A percentile compares a stretch with the other conserved stretches of the same genome.
Evolutionary conservation across 2,888 invertebrate species (phyloP).

Genomic region (Thera obeliscata): DNA sequence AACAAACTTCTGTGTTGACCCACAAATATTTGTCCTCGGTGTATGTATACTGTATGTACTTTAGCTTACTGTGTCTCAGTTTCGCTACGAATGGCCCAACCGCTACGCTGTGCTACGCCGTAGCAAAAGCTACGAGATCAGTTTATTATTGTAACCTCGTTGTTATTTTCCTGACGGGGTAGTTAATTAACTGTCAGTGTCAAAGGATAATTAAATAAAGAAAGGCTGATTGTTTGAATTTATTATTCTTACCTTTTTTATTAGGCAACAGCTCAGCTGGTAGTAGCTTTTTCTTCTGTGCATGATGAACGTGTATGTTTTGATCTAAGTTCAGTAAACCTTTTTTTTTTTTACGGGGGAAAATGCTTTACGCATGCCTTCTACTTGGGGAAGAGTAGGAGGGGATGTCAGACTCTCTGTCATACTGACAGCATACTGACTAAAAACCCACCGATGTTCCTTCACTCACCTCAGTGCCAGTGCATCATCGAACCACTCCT

Average conservation of each 20-base stretch:
- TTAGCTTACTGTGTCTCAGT: conserved; percentile 27
- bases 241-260: not conserved
- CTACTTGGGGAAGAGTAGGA: no score
- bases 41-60: not conserved
- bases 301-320: no score
- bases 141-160: conserved; percentile 33
- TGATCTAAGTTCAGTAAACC: no score
- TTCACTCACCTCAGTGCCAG: no score
- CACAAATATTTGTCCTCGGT: no score
- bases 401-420: no score
- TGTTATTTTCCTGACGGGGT: conserved; percentile 30
- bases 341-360: no score
- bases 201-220: conserved; percentile 9
- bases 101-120: conserved; percentile 32
- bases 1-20: not conserved
- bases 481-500: no score
- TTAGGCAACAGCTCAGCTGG: not conserved
- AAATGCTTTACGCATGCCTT: no score
- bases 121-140: conserved; percentile 29
- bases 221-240: not conserved
- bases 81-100: conserved; percentile 31
- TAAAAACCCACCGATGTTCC: no score
- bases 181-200: conserved; percentile 22
- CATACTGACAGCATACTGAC: no score
- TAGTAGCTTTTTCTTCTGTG: not conserved